Evolutionary conservation across 2,113 vertebrate species (phyloP).

Genomic region (Pygoscelis adeliae): DNA sequence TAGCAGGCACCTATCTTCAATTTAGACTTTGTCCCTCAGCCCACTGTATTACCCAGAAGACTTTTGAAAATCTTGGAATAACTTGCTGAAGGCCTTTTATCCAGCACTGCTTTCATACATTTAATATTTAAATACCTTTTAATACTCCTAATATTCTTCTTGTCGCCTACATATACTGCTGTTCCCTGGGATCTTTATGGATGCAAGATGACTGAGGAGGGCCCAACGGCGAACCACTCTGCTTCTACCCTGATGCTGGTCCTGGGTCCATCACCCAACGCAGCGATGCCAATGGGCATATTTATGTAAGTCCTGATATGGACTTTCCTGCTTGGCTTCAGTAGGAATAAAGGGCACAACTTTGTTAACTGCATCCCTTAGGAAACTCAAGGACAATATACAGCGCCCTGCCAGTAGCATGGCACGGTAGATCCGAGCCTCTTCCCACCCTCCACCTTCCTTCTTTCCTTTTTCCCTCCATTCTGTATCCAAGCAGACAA

Average conservation of each 20-base stretch:
- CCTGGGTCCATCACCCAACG: not conserved
- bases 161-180: not conserved
- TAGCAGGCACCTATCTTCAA: not conserved
- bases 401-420: not conserved
- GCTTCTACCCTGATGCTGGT: not conserved
- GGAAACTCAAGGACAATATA: not conserved
- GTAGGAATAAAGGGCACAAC: not conserved
- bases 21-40: not conserved
- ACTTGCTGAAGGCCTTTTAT: constrained; percentile 31
- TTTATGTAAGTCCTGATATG: not conserved
- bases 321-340: not conserved
- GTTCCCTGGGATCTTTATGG: not conserved
- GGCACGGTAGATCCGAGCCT: not conserved
- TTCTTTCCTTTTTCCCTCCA: not conserved
- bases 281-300: not conserved
- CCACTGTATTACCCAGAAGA: not conserved
- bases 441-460: not conserved
- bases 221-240: not conserved
- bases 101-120: constrained; percentile 54
- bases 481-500: not conserved
- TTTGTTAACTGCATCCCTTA: not conserved
- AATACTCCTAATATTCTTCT: constrained; percentile 62
- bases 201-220: not conserved
- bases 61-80: not conserved
- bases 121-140: constrained; percentile 70